phyloP scores from a whole-genome alignment of 1,140 invertebrate species.

The Calephelis virginiensis region DNA sequence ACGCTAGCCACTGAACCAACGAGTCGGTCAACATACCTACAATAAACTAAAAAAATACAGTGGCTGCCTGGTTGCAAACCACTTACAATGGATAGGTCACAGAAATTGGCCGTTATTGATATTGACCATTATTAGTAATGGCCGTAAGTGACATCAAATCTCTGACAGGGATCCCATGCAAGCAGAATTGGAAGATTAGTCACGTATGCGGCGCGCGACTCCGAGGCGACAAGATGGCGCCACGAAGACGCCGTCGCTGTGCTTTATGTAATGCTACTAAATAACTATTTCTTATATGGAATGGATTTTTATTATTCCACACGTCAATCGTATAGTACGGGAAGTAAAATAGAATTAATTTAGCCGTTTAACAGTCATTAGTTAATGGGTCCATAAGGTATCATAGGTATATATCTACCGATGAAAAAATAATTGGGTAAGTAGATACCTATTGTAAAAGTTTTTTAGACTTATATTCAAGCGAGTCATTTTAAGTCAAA shows the following conservation, averaged over 20 bases:
- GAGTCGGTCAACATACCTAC: too few species aligned
- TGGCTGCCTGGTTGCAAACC: too few species aligned
- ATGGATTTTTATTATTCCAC: conserved; percentile 40
- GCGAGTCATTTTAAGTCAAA: too few species aligned
- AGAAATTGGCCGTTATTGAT: too few species aligned
- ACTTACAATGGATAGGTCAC: too few species aligned
- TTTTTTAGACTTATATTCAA: too few species aligned
- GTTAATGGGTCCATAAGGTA: not conserved
- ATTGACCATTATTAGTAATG: too few species aligned
- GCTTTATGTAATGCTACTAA: conserved; percentile 35
- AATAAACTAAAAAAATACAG: too few species aligned
- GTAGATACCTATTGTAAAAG: too few species aligned
- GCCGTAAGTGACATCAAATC: not conserved
- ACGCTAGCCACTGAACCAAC: too few species aligned
- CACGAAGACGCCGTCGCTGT: conserved; percentile 37
- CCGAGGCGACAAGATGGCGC: conserved; percentile 41
- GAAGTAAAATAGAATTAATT: conserved; percentile 17
- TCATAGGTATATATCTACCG: too few species aligned
- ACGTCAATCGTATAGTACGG: conserved; percentile 26
- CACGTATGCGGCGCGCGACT: conserved; percentile 50
- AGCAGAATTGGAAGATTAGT: conserved; percentile 46
- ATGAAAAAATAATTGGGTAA: too few species aligned
- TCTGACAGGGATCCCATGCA: conserved; percentile 22
- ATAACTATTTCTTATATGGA: conserved; percentile 47
- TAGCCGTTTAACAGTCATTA: conserved; percentile 2